phyloP scores from a whole-genome alignment of 2,888 invertebrate species.

The Pammene fasciana region DNA sequence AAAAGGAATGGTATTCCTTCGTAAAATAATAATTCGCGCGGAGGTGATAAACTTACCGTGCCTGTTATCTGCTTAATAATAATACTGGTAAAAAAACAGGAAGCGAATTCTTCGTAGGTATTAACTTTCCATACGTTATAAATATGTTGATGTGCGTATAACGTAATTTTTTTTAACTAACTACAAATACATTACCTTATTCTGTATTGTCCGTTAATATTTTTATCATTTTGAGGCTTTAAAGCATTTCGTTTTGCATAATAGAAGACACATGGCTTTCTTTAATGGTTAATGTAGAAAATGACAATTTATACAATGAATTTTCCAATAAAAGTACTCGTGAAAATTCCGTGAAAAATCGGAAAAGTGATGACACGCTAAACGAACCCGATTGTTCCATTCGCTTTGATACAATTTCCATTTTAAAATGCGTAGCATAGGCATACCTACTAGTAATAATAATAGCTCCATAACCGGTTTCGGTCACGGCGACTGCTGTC shows the following conservation, averaged over 20 bases:
- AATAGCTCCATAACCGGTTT: too few relatives aligned
- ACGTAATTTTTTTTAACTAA: neutral
- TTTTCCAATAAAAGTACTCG: too few relatives aligned
- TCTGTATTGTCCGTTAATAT: too few relatives aligned
- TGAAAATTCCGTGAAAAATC: neutral
- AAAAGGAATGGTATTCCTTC: constrained; percentile 38
- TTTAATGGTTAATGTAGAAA: too few relatives aligned
- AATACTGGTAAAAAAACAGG: constrained; percentile 29
- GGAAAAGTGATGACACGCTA: constrained; percentile 42
- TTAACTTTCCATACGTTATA: neutral
- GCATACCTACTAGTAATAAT: constrained; percentile 28
- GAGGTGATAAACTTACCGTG: constrained; percentile 36
- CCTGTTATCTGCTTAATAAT: constrained; percentile 32
- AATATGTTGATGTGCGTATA: neutral
- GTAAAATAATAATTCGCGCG: constrained; percentile 39
- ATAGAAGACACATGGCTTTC: too few relatives aligned
- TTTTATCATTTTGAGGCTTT: too few relatives aligned
- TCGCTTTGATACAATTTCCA: constrained; percentile 42
- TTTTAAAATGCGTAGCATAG: constrained; percentile 44
- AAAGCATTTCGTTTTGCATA: too few relatives aligned
- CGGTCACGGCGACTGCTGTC: too few relatives aligned
- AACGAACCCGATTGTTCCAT: constrained; percentile 45
- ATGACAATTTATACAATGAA: too few relatives aligned
- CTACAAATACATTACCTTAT: too few relatives aligned
- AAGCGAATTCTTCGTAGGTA: neutral